These are phyloP conservation scores for Centropyge bicolor DNA, from an alignment of 2,797 vertebrate species.

Conservation along the genomic window DNA sequence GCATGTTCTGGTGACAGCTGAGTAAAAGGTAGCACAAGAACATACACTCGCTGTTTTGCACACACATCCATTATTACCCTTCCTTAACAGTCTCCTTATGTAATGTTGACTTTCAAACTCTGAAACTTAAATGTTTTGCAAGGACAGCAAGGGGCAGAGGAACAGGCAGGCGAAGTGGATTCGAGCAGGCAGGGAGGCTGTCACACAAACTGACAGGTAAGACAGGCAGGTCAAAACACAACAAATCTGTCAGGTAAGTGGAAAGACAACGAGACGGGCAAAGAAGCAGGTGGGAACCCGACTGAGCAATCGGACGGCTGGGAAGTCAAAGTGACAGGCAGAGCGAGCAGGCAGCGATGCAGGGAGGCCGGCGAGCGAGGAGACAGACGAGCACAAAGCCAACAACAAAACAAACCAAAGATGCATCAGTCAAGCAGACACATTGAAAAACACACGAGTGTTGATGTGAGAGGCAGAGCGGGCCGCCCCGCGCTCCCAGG, in stretches of 20 bases:
- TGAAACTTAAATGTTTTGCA: neutral
- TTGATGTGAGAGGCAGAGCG: conserved; percentile 11
- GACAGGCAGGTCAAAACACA: conserved; percentile 7
- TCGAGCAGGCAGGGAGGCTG: neutral
- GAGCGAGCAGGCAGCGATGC: neutral
- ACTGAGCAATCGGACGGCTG: conserved; percentile 1
- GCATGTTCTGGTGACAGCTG: conserved; percentile 18
- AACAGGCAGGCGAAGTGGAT: neutral
- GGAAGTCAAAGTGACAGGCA: conserved; percentile 45
- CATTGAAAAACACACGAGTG: conserved; percentile 7
- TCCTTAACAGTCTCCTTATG: neutral
- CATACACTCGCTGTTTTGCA: neutral
- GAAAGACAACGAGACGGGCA: conserved; percentile 19
- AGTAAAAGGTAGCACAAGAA: neutral
- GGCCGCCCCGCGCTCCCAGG: conserved; percentile 3
- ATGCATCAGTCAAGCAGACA: conserved; percentile 44
- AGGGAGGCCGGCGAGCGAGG: neutral
- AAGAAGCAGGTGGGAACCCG: neutral
- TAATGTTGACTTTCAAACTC: neutral
- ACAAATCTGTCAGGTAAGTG: conserved; percentile 21
- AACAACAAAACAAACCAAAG: conserved; percentile 19
- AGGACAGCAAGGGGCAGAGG: neutral
- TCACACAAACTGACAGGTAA: conserved; percentile 41
- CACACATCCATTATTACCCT: neutral
- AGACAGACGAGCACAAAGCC: conserved; percentile 24